Evolutionary conservation across 2,113 vertebrate species (phyloP).

Genomic region (Saccopteryx bilineata): DNA sequence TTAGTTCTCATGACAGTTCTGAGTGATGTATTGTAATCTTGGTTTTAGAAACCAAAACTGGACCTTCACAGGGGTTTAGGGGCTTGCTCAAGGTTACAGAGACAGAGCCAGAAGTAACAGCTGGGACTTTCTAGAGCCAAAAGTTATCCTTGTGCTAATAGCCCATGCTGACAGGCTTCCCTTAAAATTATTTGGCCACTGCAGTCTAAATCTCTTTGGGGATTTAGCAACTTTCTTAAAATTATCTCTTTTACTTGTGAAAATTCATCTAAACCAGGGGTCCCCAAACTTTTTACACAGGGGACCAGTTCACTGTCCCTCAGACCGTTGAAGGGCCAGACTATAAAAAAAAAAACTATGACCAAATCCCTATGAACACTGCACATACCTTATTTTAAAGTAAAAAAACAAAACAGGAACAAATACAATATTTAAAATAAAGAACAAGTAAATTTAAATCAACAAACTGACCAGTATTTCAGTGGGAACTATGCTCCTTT

Average conservation of each 20-base stretch:
- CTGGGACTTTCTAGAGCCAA: neutral
- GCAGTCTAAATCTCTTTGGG: neutral
- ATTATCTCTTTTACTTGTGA: conserved; percentile 1
- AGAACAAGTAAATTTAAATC: no score
- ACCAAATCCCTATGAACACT: no score
- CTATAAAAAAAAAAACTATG: no score
- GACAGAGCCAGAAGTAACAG: neutral
- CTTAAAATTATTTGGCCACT: neutral
- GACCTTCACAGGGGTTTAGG: neutral
- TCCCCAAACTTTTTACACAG: no score
- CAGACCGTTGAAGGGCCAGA: no score
- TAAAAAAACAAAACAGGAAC: no score
- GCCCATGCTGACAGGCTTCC: neutral
- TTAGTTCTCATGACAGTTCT: neutral
- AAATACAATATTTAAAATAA: no score
- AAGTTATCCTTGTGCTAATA: neutral
- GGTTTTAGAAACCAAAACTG: neutral
- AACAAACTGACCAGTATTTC: no score
- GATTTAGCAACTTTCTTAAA: neutral
- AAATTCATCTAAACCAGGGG: conserved; percentile 39
- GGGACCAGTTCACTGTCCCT: no score
- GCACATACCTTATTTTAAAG: no score
- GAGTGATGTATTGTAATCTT: neutral
- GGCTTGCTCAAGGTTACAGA: neutral
- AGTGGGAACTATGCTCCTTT: no score